Percentiles rank a stretch among this genome's conserved stretches.
Conservation (phyloP, 2,797 vertebrate genomes). For the Zenarchopterus dispar region DNA sequence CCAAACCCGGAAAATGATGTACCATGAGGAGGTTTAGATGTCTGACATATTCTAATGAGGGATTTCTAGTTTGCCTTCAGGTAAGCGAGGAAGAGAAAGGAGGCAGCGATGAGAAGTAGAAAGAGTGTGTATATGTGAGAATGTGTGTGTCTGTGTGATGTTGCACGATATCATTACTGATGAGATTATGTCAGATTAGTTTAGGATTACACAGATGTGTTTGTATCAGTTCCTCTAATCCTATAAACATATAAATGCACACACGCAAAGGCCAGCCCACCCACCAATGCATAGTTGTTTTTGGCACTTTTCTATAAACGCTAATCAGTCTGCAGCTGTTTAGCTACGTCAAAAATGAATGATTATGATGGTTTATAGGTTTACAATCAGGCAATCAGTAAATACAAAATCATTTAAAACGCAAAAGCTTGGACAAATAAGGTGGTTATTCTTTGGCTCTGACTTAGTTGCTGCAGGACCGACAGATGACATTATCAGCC, state of each 20-base stretch:
- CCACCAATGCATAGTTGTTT: conserved; percentile 7
- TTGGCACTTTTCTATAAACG: conserved; percentile 7
- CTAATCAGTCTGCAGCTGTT: neutral
- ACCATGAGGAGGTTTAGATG: neutral
- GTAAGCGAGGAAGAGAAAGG: conserved; percentile 21
- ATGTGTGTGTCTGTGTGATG: conserved; percentile 12
- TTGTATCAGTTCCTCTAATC: conserved; percentile 74
- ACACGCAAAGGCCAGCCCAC: conserved; percentile 13
- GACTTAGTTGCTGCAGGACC: too few relatives aligned
- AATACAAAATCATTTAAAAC: too few relatives aligned
- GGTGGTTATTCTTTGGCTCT: too few relatives aligned
- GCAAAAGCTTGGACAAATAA: too few relatives aligned
- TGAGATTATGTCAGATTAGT: conserved; percentile 82
- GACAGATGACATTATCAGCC: too few relatives aligned
- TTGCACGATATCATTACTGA: conserved; percentile 71
- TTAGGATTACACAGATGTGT: conserved; percentile 77
- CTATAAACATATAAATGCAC: conserved; percentile 66
- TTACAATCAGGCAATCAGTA: too few relatives aligned
- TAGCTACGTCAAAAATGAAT: neutral
- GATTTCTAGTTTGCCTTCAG: conserved; percentile 37
- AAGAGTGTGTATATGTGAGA: neutral
- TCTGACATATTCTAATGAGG: conserved; percentile 37
- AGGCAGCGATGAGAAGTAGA: neutral
- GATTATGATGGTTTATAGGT: neutral
- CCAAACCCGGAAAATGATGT: conserved; percentile 24